These are phyloP conservation scores for Dasyornis broadbenti DNA, from an alignment of 2,113 vertebrate genomes.

Conservation along the genomic window DNA sequence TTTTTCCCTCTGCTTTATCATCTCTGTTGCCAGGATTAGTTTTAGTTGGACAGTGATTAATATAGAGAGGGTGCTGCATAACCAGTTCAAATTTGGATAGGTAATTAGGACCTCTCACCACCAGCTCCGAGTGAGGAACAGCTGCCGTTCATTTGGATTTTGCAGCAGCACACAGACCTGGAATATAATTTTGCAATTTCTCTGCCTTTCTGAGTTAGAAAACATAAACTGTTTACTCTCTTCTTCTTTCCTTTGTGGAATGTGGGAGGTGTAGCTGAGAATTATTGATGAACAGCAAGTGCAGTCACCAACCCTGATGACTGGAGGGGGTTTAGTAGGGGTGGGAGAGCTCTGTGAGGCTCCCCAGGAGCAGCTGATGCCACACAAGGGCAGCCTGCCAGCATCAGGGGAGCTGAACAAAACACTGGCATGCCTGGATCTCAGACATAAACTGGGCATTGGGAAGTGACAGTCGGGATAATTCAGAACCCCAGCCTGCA, in stretches of 20 bases:
- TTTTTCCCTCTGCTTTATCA: neutral
- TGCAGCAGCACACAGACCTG: neutral
- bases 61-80: conserved; percentile 33
- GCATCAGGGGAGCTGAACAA: neutral
- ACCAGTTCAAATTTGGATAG: conserved; percentile 24
- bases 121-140: conserved; percentile 10
- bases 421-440: neutral
- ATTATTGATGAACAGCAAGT: neutral
- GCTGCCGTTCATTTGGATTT: conserved; percentile 41
- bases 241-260: neutral
- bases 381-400: neutral
- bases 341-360: neutral
- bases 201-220: neutral
- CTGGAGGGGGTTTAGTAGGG: neutral
- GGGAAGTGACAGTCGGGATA: neutral
- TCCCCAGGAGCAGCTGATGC: neutral
- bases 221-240: conserved; percentile 8
- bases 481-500: neutral
- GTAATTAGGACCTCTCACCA: conserved; percentile 57
- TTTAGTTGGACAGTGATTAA: conserved; percentile 65
- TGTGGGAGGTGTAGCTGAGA: neutral
- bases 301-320: neutral
- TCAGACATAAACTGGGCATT: neutral
- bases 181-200: conserved; percentile 5
- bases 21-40: conserved; percentile 36